Evolutionary conservation across 2,888 invertebrate genomes (phyloP).

Genomic region (Arge pagana): DNA sequence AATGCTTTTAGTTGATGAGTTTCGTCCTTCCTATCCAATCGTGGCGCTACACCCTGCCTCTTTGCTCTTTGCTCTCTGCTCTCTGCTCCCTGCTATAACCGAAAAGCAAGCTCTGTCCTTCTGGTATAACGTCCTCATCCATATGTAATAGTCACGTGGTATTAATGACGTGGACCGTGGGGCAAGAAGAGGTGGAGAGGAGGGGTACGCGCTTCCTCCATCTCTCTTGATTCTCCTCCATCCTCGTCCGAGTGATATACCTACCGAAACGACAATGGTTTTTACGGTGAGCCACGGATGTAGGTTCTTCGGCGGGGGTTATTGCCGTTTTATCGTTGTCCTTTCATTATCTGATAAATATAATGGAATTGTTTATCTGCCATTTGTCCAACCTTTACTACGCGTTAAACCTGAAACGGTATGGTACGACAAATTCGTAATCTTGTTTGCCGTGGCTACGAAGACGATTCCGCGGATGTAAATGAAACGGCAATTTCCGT

Average conservation of each 20-base stretch:
- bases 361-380: constrained; percentile 50
- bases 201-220: too few species aligned
- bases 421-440: constrained; percentile 19
- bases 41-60: constrained; percentile 40
- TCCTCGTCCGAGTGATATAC: too few species aligned
- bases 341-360: constrained; percentile 54
- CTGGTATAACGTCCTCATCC: constrained; percentile 54
- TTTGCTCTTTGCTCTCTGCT: constrained; percentile 33
- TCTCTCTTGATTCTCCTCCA: too few species aligned
- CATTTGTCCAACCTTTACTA: constrained; percentile 32
- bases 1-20: constrained; percentile 59
- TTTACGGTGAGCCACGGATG: too few species aligned
- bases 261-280: too few species aligned
- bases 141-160: constrained; percentile 58
- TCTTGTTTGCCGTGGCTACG: constrained; percentile 17
- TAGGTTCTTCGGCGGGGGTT: too few species aligned
- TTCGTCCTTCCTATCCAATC: constrained; percentile 48
- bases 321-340: constrained; percentile 41
- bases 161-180: constrained; percentile 53
- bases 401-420: constrained; percentile 12
- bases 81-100: constrained; percentile 29
- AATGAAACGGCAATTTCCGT: background rate
- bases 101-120: constrained; percentile 46
- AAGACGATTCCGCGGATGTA: too few species aligned
- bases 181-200: constrained; percentile 13